Evolutionary conservation across 2,888 invertebrate genomes (phyloP).

Genomic region (Macroteleia sp.): DNA sequence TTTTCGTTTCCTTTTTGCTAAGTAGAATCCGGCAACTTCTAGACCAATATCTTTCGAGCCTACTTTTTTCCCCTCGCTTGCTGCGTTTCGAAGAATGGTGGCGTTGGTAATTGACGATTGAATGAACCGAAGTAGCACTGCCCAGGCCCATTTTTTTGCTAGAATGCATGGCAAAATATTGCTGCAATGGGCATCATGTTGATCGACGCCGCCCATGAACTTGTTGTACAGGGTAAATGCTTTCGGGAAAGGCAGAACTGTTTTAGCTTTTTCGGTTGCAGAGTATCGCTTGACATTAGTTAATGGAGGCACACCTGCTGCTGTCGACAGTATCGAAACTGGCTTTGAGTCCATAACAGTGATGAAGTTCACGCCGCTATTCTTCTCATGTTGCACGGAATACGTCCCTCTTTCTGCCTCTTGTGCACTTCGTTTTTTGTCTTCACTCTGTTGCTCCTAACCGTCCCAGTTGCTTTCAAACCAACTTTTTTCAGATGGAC

Average conservation of each 20-base stretch:
- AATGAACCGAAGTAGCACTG: constrained; percentile 19
- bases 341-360: constrained; percentile 58
- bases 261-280: neutral
- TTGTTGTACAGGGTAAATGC: constrained; percentile 43
- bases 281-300: neutral
- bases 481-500: neutral
- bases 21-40: too few species aligned
- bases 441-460: neutral
- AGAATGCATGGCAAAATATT: constrained; percentile 26
- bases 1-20: constrained; percentile 11
- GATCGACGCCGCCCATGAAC: constrained; percentile 47
- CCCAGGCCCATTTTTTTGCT: constrained; percentile 39
- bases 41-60: too few species aligned
- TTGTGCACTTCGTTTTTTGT: neutral
- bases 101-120: too few species aligned
- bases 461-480: neutral
- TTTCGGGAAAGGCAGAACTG: constrained; percentile 35
- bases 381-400: constrained; percentile 34
- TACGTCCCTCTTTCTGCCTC: neutral
- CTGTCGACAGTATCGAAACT: constrained; percentile 56
- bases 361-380: constrained; percentile 49
- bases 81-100: too few species aligned
- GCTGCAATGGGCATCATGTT: constrained; percentile 34
- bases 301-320: constrained; percentile 24
- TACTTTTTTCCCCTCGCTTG: too few species aligned